Percentiles rank a stretch among this genome's conserved stretches.
Conservation (phyloP, 1,140 invertebrate genomes). For the Theocolax elegans region DNA sequence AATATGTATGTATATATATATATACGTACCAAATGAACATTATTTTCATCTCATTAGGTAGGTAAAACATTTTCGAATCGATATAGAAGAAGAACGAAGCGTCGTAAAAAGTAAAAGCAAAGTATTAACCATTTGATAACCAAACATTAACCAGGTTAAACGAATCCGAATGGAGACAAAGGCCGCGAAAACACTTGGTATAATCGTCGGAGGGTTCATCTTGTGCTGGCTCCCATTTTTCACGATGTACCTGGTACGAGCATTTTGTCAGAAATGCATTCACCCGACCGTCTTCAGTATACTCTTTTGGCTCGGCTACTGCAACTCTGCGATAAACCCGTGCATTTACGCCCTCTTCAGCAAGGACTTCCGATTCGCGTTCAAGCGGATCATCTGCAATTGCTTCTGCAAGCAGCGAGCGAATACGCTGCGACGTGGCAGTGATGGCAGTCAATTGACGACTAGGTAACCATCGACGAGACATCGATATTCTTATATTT, state of each 20-base stretch:
- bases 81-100: no score
- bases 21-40: no score
- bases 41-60: no score
- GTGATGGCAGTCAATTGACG: slow-evolving; percentile 74
- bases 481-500: no score
- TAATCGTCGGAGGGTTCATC: slow-evolving; percentile 94
- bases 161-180: slow-evolving; percentile 92
- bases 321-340: slow-evolving; percentile 95
- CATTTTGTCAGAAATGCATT: slow-evolving; percentile 85
- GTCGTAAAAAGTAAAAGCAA: no score
- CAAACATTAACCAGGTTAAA: slow-evolving; percentile 72
- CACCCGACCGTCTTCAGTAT: slow-evolving; percentile 86
- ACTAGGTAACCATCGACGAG: no score
- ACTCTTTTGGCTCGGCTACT: slow-evolving; percentile 97
- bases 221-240: slow-evolving; percentile 96
- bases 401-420: slow-evolving; percentile 74
- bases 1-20: no score
- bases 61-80: no score
- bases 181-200: slow-evolving; percentile 92
- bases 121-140: no score
- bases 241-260: slow-evolving; percentile 88
- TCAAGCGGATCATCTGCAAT: slow-evolving; percentile 89
- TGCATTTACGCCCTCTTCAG: slow-evolving; percentile 93
- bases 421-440: slow-evolving; percentile 69
- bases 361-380: slow-evolving; percentile 91